Base-by-base conservation (phyloP, 2,797 vertebrate species). In the Hypotaenidia philippensis region DNA sequence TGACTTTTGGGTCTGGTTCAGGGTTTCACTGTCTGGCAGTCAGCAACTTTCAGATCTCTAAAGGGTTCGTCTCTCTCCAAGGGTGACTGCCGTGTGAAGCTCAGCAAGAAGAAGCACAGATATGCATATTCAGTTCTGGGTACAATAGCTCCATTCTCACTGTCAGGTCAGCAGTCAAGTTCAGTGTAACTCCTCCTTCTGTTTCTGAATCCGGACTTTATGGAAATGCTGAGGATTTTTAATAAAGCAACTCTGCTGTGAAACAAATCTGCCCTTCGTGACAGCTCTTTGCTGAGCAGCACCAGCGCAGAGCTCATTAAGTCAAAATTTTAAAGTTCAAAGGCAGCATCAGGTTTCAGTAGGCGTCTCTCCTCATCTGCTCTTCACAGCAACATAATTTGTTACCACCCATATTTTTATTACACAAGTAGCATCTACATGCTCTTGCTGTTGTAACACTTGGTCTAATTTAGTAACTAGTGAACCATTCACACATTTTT, bases 81-180 rank as follows among this genome's bases (percentile, higher is more conserved):
- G 88, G 31, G 71, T 55, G 61, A 6, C 64, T 85, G 91, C 94
- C 8, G 3, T 78, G 90, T 72, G 89, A 90, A 96, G 74, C 83
- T 87, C 11, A 1, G 70, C 2, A 6, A 96, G 87, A 76, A 83
- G 89, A 23, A 80, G 80, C 91, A 94, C 88, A 95, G 93, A 94
- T 78, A 89, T 47, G 93, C 92, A 95, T 95, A 95, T 96, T 96
- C 94, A 95, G 86, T 87, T 49, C 87, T 86, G 92, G 87, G 53
- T 72, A 97, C 96, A 97, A 97, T 96, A 94, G 94, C 86, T 92
- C 90, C 94, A 96, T 97, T 96, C 95, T 97, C 91, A 81, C 83
- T 93, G 81, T 89, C 93, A 95, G 95, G 95, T 96, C 96, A 97
- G 87, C 95, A 96, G 93, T 96, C 96, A 89, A 96, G 96, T 97